These are phyloP conservation scores for Cheilosia variabilis DNA, from an alignment of 2,888 invertebrate genomes.

Conservation along the genomic window DNA sequence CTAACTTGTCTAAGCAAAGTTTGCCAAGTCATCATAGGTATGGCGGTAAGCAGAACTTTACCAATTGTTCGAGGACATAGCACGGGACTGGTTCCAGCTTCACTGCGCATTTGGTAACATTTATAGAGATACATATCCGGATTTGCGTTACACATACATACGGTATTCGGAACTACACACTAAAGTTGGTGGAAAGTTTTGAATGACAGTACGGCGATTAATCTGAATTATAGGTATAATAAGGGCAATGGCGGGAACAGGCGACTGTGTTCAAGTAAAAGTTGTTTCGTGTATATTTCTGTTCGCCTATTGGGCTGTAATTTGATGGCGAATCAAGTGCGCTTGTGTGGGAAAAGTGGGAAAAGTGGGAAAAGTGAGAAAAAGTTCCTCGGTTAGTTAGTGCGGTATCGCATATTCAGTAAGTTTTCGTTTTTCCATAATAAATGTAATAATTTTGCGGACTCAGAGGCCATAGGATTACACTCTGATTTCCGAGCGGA, in stretches of 20 bases:
- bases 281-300: slow-evolving; percentile 6
- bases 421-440: slow-evolving; percentile 8
- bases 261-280: background rate
- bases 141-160: slow-evolving; percentile 16
- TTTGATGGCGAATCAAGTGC: slow-evolving; percentile 12
- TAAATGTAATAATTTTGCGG: slow-evolving; percentile 12
- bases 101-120: slow-evolving; percentile 22
- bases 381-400: slow-evolving; percentile 27
- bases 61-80: slow-evolving; percentile 48
- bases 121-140: slow-evolving; percentile 16
- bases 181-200: slow-evolving; percentile 51
- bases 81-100: slow-evolving; percentile 1
- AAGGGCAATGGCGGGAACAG: background rate
- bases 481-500: background rate
- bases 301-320: slow-evolving; percentile 6
- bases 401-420: slow-evolving; percentile 4
- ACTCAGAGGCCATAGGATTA: background rate
- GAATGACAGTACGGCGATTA: slow-evolving; percentile 45
- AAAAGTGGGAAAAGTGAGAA: too few species aligned
- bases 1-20: slow-evolving; percentile 61
- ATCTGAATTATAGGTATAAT: slow-evolving; percentile 45
- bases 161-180: background rate
- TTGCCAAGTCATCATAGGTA: slow-evolving; percentile 63
- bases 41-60: slow-evolving; percentile 62
- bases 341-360: slow-evolving; percentile 1